Percentiles rank a stretch among this genome's conserved stretches.
These are phyloP conservation scores for Stomorhina lunata DNA, from an alignment of 2,888 invertebrate species.

Conservation along the genomic window DNA sequence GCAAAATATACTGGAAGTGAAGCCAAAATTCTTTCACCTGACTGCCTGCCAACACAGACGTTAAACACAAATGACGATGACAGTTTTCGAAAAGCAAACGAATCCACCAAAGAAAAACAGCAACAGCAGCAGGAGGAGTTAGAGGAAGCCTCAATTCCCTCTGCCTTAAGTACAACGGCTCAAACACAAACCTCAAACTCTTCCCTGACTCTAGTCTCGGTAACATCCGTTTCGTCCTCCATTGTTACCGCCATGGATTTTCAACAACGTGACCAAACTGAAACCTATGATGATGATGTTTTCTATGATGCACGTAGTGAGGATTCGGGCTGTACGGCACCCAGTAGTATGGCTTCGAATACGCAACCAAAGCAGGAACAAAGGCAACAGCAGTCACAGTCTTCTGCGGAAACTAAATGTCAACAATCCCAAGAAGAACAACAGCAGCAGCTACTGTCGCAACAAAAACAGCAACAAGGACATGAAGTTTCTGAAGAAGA, in stretches of 20 bases:
- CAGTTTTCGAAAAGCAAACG: background rate
- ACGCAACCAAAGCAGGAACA: conserved; percentile 37
- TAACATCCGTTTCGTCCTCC: conserved; percentile 61
- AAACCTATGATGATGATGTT: conserved; percentile 74
- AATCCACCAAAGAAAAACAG: background rate
- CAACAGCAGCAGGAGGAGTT: background rate
- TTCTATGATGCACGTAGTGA: conserved; percentile 78
- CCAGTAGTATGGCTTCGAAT: conserved; percentile 60
- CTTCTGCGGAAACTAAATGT: conserved; percentile 43
- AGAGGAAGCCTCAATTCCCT: background rate
- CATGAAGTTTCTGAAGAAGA: conserved; percentile 15
- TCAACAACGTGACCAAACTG: conserved; percentile 59
- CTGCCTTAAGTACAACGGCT: conserved; percentile 29
- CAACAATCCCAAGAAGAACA: conserved; percentile 18
- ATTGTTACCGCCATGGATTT: conserved; percentile 53
- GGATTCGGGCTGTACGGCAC: conserved; percentile 71
- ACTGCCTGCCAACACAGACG: background rate
- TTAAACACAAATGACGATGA: background rate
- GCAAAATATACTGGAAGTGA: background rate
- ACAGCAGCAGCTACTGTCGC: background rate
- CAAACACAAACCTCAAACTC: conserved; percentile 46
- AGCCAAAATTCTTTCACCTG: background rate
- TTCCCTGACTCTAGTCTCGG: conserved; percentile 56
- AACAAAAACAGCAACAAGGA: background rate
- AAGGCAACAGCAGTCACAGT: conserved; percentile 7